Evolutionary conservation across 2,113 vertebrate species (phyloP), one percentile per base, ranked within the genome.

Genomic region (Bubo scandiacus): DNA sequence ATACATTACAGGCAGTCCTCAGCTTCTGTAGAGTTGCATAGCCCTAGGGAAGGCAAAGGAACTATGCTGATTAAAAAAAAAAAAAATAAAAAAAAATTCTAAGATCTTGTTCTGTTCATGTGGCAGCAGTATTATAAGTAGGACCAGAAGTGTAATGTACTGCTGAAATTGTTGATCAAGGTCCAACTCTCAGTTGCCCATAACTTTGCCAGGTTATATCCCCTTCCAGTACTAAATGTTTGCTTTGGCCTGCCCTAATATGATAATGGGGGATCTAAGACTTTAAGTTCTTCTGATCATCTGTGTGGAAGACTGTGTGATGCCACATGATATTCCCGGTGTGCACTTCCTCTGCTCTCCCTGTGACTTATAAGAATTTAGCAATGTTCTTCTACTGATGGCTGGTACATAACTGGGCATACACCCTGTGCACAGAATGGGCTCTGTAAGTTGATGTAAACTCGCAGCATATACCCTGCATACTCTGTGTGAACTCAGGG

Each of bases 1-100:
- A 94, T 95, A 94, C 49, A 85, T 96, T 92, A 95, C 26, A 88
- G 68, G 57, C 81, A 89, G 70, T 72, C 77, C 91, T 95, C 52
- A 92, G 72, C 88, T 95, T 81, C 94, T 85, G 43, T 87, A 55
- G 75, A 40, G 47, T 75, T 86, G 34, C 10, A 55, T 51, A 93
- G 88, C 88, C 58, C 77, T 57, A 38, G 57, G 78, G 81, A 92
- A 38, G 22, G 43, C 34, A 68, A 67, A 75, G 57, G 17, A 96
- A n/a, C 34, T 30, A 15, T 10, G 57, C 40, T 84, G 22, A 83
- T 83, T 82, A 21, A 47, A 47, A 47, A 8, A 80, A 65, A 55
- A 55, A 40, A 26, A 20, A 62, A 43, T 7, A 38, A n/a, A 52
- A 54, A 10, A 36, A 20, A 38, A 17, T 43, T 52, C 65, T 52